Evolutionary conservation across 1,140 invertebrate species (phyloP).

Genomic region (Brachionus manjavacas): DNA sequence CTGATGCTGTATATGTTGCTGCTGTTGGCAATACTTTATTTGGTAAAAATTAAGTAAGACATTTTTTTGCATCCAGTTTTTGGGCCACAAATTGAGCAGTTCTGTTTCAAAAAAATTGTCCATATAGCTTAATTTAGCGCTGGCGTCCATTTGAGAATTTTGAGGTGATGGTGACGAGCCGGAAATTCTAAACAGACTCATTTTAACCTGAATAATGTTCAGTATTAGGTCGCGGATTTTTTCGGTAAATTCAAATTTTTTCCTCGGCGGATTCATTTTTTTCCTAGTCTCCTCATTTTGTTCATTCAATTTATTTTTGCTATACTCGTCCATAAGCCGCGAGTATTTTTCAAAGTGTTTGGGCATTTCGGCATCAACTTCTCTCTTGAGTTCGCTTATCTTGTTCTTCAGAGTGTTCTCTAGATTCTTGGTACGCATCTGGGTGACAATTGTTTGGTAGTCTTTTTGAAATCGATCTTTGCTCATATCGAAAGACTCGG

Average conservation of each 20-base stretch:
- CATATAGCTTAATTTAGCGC: background rate
- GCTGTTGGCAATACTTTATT: constrained; percentile 27
- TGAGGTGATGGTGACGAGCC: background rate
- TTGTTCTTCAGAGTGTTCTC: constrained; percentile 13
- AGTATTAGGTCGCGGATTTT: background rate
- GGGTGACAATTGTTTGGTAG: background rate
- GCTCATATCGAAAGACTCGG: background rate
- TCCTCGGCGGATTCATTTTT: constrained; percentile 27
- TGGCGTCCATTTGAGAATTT: constrained; percentile 9
- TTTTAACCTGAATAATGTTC: background rate
- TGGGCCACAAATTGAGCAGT: constrained; percentile 14
- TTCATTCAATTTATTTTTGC: background rate
- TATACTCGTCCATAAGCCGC: background rate
- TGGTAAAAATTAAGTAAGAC: constrained; percentile 24
- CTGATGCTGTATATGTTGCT: background rate
- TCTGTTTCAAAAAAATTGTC: constrained; percentile 29
- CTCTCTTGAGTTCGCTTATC: background rate
- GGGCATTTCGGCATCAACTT: constrained; percentile 20
- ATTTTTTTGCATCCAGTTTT: constrained; percentile 40
- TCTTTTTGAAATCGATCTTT: background rate
- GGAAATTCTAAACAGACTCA: background rate
- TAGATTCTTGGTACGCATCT: background rate
- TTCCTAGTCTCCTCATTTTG: background rate
- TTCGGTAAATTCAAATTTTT: constrained; percentile 28
- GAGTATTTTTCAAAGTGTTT: background rate